These are phyloP conservation scores for Lasioglossum lativentre DNA, from an alignment of 2,888 invertebrate genomes.

Conservation along the genomic window DNA sequence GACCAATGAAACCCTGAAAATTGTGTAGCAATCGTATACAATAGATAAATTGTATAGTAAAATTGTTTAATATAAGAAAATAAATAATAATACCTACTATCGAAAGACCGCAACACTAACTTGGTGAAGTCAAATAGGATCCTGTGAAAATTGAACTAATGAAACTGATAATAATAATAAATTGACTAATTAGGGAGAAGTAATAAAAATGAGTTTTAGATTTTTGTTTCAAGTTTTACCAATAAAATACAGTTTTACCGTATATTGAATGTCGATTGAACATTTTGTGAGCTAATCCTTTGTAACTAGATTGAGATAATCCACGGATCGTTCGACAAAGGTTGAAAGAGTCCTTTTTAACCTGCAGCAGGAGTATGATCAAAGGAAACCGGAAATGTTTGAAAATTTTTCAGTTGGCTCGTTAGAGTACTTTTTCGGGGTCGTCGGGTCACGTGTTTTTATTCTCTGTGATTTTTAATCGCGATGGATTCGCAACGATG, in stretches of 20 bases:
- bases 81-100: no score
- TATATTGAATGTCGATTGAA: not conserved
- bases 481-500: slow-evolving; percentile 17
- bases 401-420: slow-evolving; percentile 30
- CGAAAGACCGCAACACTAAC: no score
- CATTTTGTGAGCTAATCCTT: not conserved
- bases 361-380: not conserved
- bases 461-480: slow-evolving; percentile 40
- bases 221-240: not conserved
- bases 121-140: no score
- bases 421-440: not conserved
- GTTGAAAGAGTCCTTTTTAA: not conserved
- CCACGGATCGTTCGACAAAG: not conserved
- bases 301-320: not conserved
- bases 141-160: no score
- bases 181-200: no score
- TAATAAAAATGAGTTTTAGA: no score
- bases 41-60: no score
- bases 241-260: not conserved
- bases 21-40: no score
- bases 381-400: not conserved
- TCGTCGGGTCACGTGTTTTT: not conserved
- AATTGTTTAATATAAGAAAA: no score
- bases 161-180: not conserved
- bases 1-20: no score